Evolutionary conservation across 2,797 vertebrate species (phyloP).

Genomic region (Leuciscus waleckii): DNA sequence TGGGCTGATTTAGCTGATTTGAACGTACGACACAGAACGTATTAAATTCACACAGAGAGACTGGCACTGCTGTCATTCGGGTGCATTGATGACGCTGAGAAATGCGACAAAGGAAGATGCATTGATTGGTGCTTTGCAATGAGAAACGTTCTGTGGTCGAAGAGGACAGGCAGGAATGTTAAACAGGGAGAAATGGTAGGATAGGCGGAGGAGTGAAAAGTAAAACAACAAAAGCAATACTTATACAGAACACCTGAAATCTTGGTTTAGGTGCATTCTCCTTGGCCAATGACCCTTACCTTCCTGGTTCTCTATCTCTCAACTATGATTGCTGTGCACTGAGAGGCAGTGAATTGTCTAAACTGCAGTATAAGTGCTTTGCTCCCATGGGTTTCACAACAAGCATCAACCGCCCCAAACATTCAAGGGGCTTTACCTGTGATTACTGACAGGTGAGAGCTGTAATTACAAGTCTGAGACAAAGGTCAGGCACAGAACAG

Average conservation of each 20-base stretch:
- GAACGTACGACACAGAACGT: not conserved
- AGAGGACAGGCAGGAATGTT: not conserved
- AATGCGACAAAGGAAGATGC: not conserved
- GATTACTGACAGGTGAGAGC: conserved; percentile 45
- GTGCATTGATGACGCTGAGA: conserved; percentile 5
- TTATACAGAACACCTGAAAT: not conserved
- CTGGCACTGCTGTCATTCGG: not conserved
- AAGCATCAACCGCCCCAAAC: conserved; percentile 11
- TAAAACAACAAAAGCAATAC: conserved; percentile 5
- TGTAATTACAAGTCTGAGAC: conserved; percentile 34
- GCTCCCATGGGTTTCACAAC: conserved; percentile 23
- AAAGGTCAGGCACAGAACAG: conserved; percentile 20
- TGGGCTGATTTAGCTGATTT: not conserved
- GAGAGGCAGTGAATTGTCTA: conserved; percentile 38
- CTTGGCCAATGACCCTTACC: conserved; percentile 31
- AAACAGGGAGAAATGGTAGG: conserved; percentile 4
- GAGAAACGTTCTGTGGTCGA: not conserved
- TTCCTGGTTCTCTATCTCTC: conserved; percentile 27
- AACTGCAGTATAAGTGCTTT: conserved; percentile 21
- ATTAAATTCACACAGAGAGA: conserved; percentile 16
- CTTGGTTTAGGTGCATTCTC: not conserved
- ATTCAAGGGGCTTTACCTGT: conserved; percentile 24
- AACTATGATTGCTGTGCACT: conserved; percentile 23
- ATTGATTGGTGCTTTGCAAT: conserved; percentile 13
- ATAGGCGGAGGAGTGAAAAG: not conserved